Evolutionary conservation across 92 coral and sea anemone genomes (phyloP).

Genomic region (Micromussa lordhowensis): DNA sequence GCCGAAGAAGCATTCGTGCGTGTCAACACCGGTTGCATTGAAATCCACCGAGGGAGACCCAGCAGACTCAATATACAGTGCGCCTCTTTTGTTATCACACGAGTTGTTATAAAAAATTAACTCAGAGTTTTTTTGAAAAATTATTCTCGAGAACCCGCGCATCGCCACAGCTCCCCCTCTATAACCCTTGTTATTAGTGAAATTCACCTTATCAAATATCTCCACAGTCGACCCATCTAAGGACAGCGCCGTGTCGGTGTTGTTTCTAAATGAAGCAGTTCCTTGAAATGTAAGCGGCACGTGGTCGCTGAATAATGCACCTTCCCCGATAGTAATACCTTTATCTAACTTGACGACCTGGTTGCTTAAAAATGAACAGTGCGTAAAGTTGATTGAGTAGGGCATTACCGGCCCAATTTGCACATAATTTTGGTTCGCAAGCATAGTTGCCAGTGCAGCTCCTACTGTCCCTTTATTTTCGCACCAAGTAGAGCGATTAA

Average conservation of each 20-base stretch:
- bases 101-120: constrained; percentile 67
- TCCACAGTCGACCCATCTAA: constrained; percentile 77
- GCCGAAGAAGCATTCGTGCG: constrained; percentile 80
- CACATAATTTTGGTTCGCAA: constrained; percentile 78
- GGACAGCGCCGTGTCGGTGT: constrained; percentile 80
- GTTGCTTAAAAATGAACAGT: constrained; percentile 43
- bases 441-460: constrained; percentile 79
- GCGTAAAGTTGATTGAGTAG: constrained; percentile 51
- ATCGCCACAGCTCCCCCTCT: constrained; percentile 93
- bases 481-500: background rate
- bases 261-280: constrained; percentile 50
- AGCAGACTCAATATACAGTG: constrained; percentile 79
- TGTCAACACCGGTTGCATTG: constrained; percentile 69
- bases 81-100: constrained; percentile 86
- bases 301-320: constrained; percentile 81
- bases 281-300: constrained; percentile 73
- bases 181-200: constrained; percentile 73
- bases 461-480: constrained; percentile 85
- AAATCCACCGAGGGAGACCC: constrained; percentile 89
- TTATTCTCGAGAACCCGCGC: constrained; percentile 76
- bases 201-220: constrained; percentile 58
- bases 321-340: constrained; percentile 74
- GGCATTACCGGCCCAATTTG: constrained; percentile 83
- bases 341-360: constrained; percentile 38
- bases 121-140: constrained; percentile 56